Evolutionary conservation across 1,140 invertebrate genomes (phyloP).

Genomic region (Meloidogyne exigua): DNA sequence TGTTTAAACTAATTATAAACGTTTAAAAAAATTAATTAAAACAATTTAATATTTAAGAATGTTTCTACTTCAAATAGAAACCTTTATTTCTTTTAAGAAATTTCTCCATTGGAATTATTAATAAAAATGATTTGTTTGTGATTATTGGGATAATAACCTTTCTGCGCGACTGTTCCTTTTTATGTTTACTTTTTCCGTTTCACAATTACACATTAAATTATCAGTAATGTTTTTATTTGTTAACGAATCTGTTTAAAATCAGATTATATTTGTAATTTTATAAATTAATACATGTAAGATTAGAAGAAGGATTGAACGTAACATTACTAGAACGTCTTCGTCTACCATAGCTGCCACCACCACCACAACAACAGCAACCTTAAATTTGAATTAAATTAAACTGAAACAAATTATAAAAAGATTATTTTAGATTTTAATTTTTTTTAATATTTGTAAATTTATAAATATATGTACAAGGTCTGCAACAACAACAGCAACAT

Average conservation of each 20-base stretch:
- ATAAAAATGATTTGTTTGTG: too few relatives aligned
- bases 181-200: neutral
- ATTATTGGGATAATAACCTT: neutral
- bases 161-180: neutral
- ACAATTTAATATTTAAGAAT: too few relatives aligned
- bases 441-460: neutral
- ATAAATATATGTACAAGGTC: slow-evolving; percentile 5
- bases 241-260: neutral
- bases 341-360: neutral
- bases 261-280: neutral
- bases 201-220: neutral
- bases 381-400: neutral
- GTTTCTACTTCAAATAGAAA: too few relatives aligned
- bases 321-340: neutral
- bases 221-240: neutral
- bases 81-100: too few relatives aligned
- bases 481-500: slow-evolving; percentile 19
- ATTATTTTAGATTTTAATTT: neutral
- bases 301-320: neutral
- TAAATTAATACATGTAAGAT: neutral
- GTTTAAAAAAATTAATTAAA: too few relatives aligned
- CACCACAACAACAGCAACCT: slow-evolving; percentile 10
- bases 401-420: neutral
- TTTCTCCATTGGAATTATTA: too few relatives aligned
- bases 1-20: too few relatives aligned